These are phyloP conservation scores for Drosophila cracens DNA, from an alignment of 2,888 invertebrate genomes.

Conservation along the genomic window DNA sequence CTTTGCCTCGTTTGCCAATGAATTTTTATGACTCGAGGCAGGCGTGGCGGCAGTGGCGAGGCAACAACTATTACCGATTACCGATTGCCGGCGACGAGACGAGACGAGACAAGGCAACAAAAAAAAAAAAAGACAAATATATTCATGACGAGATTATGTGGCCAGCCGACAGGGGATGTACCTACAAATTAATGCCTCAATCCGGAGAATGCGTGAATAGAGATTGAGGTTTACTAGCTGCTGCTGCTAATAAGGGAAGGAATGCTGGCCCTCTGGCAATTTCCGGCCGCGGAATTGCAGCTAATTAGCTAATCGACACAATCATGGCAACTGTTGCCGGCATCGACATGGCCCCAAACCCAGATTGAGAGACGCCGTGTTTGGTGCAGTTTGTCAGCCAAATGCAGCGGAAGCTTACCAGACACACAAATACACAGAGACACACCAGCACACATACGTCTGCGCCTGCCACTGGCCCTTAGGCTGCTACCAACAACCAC, in stretches of 20 bases:
- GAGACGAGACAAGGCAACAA: conserved; percentile 39
- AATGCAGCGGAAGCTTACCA: conserved; percentile 60
- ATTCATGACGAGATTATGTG: conserved; percentile 75
- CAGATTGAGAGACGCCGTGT: conserved; percentile 1
- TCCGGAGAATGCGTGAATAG: not conserved
- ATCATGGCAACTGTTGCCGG: conserved; percentile 52
- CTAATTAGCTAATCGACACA: conserved; percentile 80
- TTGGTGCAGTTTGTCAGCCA: conserved; percentile 21
- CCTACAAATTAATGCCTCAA: conserved; percentile 46
- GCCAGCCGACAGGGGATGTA: conserved; percentile 47
- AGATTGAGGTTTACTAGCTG: conserved; percentile 4
- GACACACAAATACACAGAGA: conserved; percentile 36
- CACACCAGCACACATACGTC: conserved; percentile 12
- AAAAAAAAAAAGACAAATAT: conserved; percentile 56
- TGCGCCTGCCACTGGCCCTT: no score
- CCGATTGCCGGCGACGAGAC: conserved; percentile 1
- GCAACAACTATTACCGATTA: not conserved
- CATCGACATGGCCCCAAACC: conserved; percentile 9
- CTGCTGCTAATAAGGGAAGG: not conserved
- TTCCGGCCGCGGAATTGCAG: conserved; percentile 73
- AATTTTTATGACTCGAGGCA: conserved; percentile 75
- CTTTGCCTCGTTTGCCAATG: conserved; percentile 73
- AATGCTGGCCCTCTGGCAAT: conserved; percentile 50
- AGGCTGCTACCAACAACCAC: not conserved
- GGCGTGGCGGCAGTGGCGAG: conserved; percentile 7